Base-by-base conservation (phyloP, 2,113 vertebrate genomes). In the Pipa parva region DNA sequence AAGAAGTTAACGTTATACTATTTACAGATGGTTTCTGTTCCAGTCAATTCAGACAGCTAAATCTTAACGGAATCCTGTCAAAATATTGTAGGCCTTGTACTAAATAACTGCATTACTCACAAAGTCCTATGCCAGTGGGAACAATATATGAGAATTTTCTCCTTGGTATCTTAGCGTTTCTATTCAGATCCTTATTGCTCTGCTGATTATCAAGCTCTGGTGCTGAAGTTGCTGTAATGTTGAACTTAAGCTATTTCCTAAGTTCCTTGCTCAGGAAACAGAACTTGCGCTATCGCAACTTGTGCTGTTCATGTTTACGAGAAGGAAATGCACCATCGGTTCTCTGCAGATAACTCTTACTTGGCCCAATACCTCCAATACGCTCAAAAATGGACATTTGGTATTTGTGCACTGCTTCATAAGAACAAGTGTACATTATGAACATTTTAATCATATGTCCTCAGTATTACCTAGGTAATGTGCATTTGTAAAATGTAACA, bases 241-340 rank as follows among this genome's bases (percentile, higher is more conserved):
- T n/a, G 28, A 39, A 48, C 18, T 21, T 21, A 10, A 37, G 58
- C 12, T 52, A 37, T 46, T 61, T 70, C 66, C 58, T 60, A 58
- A 61, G 24, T 54, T 29, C 33, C 31, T 45, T 58, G n/a, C 28
- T 60, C 66, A 60, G 65, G 65, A 69, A 68, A 68, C 56, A 15
- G 26, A 39, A 39, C 20, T 58, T 33, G 21, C 37, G 21, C 13
- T 57, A 18, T 33, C 58, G 45, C 13, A 52, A 26, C 22, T 52
- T 1, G 15, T 21, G 26, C 25, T 3, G 18, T 33, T 31, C 7
- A 5, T 21, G 13, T 56, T 64, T 64, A 64, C 63, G 2, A 55
- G 51, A 64, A 45, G 25, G 42, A 26, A 63, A 13, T 29, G 10
- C 22, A 27, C 12, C 9, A 17, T 36, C 11, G 20, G 24, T 28